Evolutionary conservation across 2,113 vertebrate genomes (phyloP).

Genomic region (Aegithalos caudatus): DNA sequence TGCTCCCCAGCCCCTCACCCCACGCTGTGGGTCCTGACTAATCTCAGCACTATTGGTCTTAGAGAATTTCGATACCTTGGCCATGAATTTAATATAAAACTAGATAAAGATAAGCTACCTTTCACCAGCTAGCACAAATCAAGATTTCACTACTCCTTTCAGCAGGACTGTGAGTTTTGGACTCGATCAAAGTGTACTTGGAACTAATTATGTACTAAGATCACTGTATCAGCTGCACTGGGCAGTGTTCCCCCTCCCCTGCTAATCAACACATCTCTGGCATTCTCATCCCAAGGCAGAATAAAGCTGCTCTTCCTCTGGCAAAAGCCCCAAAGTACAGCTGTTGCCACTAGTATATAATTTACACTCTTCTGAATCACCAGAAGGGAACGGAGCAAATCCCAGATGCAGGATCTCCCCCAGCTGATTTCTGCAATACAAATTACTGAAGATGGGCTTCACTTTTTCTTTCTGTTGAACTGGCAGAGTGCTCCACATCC

Average conservation of each 20-base stretch:
- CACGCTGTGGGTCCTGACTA: background rate
- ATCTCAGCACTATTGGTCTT: background rate
- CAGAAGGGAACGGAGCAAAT: background rate
- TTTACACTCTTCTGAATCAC: background rate
- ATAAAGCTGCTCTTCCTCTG: constrained; percentile 29
- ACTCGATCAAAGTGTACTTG: background rate
- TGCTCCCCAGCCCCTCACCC: fast-evolving
- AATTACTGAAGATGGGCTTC: background rate
- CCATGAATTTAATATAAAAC: background rate
- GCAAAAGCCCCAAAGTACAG: constrained; percentile 11
- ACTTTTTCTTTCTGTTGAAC: background rate
- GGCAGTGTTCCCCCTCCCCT: background rate
- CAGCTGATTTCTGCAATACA: background rate
- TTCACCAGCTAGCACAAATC: background rate
- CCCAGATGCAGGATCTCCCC: background rate
- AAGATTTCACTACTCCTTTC: background rate
- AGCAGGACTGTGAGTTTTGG: background rate
- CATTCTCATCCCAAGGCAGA: background rate
- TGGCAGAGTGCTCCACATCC: background rate
- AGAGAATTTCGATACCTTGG: background rate
- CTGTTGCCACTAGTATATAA: background rate
- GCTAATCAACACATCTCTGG: background rate
- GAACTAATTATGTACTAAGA: background rate
- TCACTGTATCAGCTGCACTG: background rate
- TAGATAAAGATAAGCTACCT: background rate